These are phyloP conservation scores for Ips nitidus DNA, from an alignment of 1,140 invertebrate genomes.

Conservation along the genomic window DNA sequence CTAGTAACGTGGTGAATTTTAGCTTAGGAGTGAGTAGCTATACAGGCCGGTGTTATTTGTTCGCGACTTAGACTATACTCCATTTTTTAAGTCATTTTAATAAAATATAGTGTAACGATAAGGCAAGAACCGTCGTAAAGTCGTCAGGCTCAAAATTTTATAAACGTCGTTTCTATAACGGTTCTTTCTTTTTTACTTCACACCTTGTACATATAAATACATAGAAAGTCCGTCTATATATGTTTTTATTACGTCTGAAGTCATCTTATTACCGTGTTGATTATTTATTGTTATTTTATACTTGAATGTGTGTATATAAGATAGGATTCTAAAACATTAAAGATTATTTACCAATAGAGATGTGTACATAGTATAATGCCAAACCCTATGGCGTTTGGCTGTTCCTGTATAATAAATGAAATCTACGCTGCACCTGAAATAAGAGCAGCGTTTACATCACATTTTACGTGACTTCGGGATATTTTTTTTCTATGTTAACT, in stretches of 20 bases:
- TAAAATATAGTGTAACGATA: background rate
- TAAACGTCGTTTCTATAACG: background rate
- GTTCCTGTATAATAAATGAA: conserved; percentile 42
- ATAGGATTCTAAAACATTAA: conserved; percentile 35
- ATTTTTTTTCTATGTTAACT: conserved; percentile 10
- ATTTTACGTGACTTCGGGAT: background rate
- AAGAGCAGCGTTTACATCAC: too few relatives aligned
- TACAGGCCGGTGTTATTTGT: conserved; percentile 6
- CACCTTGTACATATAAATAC: conserved; percentile 1
- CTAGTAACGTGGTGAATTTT: conserved; percentile 2
- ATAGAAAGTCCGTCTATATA: background rate
- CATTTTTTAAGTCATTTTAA: conserved; percentile 1
- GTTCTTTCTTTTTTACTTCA: background rate
- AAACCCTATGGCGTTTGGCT: conserved; percentile 50
- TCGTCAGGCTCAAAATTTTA: conserved; percentile 3
- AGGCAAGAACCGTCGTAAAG: background rate
- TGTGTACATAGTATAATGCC: conserved; percentile 42
- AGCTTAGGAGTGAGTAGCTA: background rate
- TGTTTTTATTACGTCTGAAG: conserved; percentile 37
- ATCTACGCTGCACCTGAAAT: conserved; percentile 3
- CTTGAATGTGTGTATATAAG: conserved; percentile 42
- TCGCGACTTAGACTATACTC: conserved; percentile 4
- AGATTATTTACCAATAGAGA: conserved; percentile 24
- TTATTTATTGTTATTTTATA: conserved; percentile 46
- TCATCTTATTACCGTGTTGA: conserved; percentile 38